Base-by-base conservation (phyloP, 1,140 invertebrate species). In the Drosophila rhopaloa region DNA sequence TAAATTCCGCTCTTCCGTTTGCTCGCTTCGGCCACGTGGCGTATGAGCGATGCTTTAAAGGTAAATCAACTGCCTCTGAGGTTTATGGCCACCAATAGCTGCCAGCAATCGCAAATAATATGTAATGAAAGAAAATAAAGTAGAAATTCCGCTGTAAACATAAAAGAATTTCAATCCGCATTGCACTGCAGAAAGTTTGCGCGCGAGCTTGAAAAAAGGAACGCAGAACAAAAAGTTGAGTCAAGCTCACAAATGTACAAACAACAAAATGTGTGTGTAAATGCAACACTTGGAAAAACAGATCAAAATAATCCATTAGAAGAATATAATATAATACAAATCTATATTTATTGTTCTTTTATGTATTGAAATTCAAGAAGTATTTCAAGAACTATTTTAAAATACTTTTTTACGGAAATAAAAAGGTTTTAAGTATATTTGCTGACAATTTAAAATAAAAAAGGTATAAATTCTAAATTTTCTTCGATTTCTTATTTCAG, bases 131-230 rank as follows among this genome's bases (percentile, higher is more conserved):
- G 54, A 53, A 78, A 78, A 77, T 78, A 81, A 61, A 59, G 54
- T 46, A 63, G 68, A 58, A 88, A 86, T 88, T 76, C 67, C 72
- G 63, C 62, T 88, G 83, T 83, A 88, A 86, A 88, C 67, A 88
- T 84, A 86, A 86, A 86, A 88, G 83, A 83, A 83, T 86, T 88
- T 88, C 83, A 83, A 88, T 79, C 79, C 83, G 72, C 86, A 86
- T 77, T 75, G 71, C 77, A 71, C 38, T 83, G 83, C 76, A 73
- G 47, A 88, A 86, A 86, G 63, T 83, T 86, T 83, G 29, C 60
- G 43, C 60, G 32, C 44, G 29, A 56, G 66, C 29, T 43, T n/a
- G 40, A 43, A 29, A 11, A 35, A 38, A 59, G 24, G 37, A 32
- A 40, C 40, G 37, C 27, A 40, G 44, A 65, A 43, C 47, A 72